Conservation (phyloP, 2,888 invertebrate genomes). For the Tenthredo livida region DNA sequence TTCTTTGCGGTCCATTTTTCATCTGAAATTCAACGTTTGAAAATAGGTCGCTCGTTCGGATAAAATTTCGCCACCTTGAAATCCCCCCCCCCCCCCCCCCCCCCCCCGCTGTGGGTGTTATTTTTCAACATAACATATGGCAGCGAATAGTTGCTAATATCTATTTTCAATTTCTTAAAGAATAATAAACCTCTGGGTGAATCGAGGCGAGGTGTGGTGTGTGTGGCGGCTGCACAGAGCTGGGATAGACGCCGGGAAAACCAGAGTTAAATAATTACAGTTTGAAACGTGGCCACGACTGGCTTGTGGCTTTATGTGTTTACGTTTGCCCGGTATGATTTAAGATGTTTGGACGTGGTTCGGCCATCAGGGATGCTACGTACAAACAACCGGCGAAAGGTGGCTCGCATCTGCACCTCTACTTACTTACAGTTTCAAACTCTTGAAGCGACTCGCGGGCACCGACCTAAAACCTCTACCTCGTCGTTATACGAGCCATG, state of each 20-base stretch:
- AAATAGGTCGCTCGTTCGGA: too few relatives aligned
- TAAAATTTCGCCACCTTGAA: neutral
- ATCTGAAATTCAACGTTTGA: neutral
- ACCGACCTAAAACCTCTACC: neutral
- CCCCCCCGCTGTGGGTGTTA: too few relatives aligned
- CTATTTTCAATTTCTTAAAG: constrained; percentile 42
- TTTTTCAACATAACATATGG: neutral
- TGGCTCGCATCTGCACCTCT: neutral
- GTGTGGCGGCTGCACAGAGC: too few relatives aligned
- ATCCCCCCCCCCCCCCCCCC: neutral
- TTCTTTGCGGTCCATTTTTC: neutral
- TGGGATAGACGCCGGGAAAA: neutral
- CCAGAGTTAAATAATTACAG: constrained; percentile 44
- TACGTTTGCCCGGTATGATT: constrained; percentile 58
- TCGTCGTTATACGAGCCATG: neutral
- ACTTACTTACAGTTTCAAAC: neutral
- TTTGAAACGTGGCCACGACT: constrained; percentile 30
- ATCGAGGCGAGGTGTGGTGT: neutral
- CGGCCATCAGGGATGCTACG: constrained; percentile 38
- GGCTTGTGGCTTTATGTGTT: constrained; percentile 58
- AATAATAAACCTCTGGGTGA: constrained; percentile 28
- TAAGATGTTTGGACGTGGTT: constrained; percentile 54
- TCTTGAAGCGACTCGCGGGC: neutral
- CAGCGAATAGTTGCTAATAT: constrained; percentile 24
- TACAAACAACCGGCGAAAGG: constrained; percentile 27